Evolutionary conservation across 1,140 invertebrate genomes (phyloP), one percentile per base, ranked within the genome.

Genomic region (Drosophila miranda): DNA sequence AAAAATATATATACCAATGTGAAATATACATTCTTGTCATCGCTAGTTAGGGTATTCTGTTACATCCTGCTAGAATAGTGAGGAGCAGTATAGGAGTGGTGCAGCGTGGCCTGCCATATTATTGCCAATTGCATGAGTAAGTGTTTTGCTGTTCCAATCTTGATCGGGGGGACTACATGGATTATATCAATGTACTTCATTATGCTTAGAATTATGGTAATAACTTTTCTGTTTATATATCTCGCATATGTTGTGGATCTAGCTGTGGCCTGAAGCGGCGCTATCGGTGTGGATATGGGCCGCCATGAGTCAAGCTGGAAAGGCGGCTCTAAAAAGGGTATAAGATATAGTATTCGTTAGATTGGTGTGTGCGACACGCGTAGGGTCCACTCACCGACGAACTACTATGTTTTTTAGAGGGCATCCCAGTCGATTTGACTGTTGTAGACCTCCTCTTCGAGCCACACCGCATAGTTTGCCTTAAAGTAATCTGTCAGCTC

Each of bases 401-500:
- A 14, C 34, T 48, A 3, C 26, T 43, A 2, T 21, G 53, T 28
- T 34, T 43, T 54, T 45, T 89, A 90, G 38, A 90, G 76, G 51
- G 86, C 91, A 87, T 96, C 95, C 95, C 96, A 96, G 88, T 96
- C 94, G 57, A 95, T 95, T 78, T 93, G 93, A 68, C 95, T 95
- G 82, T 97, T 95, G 91, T 97, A 99, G 4, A 99, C 99, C 93
- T 99, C 98, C 89, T 98, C 95, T 80, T 99, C 95, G 23, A 99
- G 92, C 99, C 99, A 99, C 9, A 96, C 90, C 89, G 98, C 96
- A 92, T 99, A 99, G 91, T 99, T 97, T 73, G 96, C 94, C 92
- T 98, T 99, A 88, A 99, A 99, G 89, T 98, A 97, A 30, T 98
- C 96, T 26, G 96, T 98, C 50, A 99, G 92, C 84, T 99, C 96